Conservation (phyloP, 2,797 vertebrate species). For the Sebastes goodei region DNA sequence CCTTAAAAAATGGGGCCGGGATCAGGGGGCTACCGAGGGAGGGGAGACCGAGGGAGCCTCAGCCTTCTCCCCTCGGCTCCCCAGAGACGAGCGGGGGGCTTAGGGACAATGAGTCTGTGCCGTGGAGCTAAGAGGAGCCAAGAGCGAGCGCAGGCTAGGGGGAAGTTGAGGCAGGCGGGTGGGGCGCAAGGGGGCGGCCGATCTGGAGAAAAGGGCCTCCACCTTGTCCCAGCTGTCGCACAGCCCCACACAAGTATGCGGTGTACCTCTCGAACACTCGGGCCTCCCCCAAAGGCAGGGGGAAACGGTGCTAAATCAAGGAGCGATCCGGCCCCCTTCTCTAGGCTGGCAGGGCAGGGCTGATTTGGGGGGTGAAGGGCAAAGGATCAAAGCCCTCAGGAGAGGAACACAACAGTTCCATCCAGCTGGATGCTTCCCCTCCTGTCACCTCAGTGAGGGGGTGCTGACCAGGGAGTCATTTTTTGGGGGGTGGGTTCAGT, state of each 20-base stretch:
- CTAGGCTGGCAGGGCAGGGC: slow-evolving; percentile 46
- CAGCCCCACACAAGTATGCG: slow-evolving; percentile 52
- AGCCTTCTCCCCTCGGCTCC: slow-evolving; percentile 61
- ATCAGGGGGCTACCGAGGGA: slow-evolving; percentile 65
- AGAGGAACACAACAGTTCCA: slow-evolving; percentile 68
- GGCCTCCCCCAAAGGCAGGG: slow-evolving; percentile 25
- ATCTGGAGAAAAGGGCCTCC: slow-evolving; percentile 39
- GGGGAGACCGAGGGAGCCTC: slow-evolving; percentile 53
- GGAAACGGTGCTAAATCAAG: slow-evolving; percentile 69
- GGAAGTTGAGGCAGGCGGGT: slow-evolving; percentile 39
- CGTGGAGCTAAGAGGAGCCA: slow-evolving; percentile 46
- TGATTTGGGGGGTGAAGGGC: slow-evolving; percentile 67
- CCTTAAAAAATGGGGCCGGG: slow-evolving; percentile 77
- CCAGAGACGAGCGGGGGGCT: slow-evolving; percentile 61
- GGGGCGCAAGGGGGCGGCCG: slow-evolving; percentile 7
- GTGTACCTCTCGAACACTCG: slow-evolving; percentile 14
- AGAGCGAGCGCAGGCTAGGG: slow-evolving; percentile 37
- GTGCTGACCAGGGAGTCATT: slow-evolving; percentile 44
- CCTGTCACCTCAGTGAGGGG: slow-evolving; percentile 67
- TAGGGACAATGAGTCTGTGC: slow-evolving; percentile 74
- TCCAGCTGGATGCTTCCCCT: slow-evolving; percentile 77
- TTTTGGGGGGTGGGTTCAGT: slow-evolving; percentile 7
- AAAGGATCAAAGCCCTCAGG: slow-evolving; percentile 75
- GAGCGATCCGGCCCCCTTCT: slow-evolving; percentile 56
- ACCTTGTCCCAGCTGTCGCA: slow-evolving; percentile 75